Conservation (phyloP, 1,140 invertebrate species). For the Brachionus koreanus region DNA sequence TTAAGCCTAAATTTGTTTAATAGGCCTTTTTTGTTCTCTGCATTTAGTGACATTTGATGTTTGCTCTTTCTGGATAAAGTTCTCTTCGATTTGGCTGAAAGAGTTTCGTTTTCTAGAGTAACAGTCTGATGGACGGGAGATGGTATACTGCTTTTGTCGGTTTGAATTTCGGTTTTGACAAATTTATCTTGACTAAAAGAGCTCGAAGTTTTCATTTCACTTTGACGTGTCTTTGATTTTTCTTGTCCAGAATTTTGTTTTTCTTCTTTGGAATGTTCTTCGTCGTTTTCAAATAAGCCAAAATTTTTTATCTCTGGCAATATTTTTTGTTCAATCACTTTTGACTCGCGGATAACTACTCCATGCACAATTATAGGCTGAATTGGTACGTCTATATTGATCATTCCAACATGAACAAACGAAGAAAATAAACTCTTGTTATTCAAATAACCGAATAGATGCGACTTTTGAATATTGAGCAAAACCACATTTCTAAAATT, state of each 20-base stretch:
- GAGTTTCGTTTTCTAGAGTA: background rate
- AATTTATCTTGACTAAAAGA: background rate
- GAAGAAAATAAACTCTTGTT: constrained; percentile 62
- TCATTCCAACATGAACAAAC: constrained; percentile 76
- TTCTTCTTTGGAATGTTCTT: constrained; percentile 19
- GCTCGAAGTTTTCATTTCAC: background rate
- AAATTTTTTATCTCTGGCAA: constrained; percentile 58
- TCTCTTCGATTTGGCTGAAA: background rate
- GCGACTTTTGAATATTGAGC: constrained; percentile 83
- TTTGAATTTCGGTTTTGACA: background rate
- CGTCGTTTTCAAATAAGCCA: constrained; percentile 36
- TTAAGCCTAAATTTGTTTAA: background rate
- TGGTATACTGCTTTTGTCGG: background rate
- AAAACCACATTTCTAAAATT: constrained; percentile 77
- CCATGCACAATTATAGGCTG: constrained; percentile 91
- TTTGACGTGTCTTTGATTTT: background rate
- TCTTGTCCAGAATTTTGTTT: background rate
- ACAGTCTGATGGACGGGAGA: background rate
- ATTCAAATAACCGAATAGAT: constrained; percentile 69
- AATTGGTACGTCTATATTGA: constrained; percentile 89
- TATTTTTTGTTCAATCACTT: constrained; percentile 65
- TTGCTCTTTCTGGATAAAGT: background rate
- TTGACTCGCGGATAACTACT: constrained; percentile 90
- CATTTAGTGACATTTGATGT: background rate
- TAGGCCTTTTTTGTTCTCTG: constrained; percentile 6